These are phyloP conservation scores for Notothenia coriiceps DNA, from an alignment of 2,113 vertebrate genomes.

Conservation along the genomic window DNA sequence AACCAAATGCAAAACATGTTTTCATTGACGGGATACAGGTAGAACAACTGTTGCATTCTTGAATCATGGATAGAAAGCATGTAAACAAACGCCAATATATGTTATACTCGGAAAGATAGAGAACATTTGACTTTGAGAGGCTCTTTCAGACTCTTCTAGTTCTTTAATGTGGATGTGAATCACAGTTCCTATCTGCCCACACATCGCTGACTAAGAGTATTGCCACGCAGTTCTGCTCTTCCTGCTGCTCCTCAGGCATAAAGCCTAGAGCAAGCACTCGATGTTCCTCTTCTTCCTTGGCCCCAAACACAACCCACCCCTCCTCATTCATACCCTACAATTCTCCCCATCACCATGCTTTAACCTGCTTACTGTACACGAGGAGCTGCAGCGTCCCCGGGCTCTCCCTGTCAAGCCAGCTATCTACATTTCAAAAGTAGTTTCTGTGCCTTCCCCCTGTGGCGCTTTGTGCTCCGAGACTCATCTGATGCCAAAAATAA, in stretches of 20 bases:
- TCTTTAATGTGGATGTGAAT: background rate
- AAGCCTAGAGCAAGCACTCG: constrained; percentile 7
- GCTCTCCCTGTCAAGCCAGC: constrained; percentile 5
- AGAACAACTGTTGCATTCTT: background rate
- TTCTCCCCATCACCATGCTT: background rate
- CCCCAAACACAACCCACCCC: background rate
- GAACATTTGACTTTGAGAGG: background rate
- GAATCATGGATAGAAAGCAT: too few relatives aligned
- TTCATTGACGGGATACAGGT: constrained; percentile 1
- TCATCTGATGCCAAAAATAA: constrained; percentile 52
- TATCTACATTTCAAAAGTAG: constrained; percentile 68
- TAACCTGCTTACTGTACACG: background rate
- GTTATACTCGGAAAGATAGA: background rate
- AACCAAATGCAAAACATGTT: background rate
- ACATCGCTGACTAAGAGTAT: constrained; percentile 31
- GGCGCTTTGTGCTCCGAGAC: constrained; percentile 19
- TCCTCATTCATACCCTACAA: too few relatives aligned
- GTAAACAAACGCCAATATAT: background rate
- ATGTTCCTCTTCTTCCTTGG: constrained; percentile 21
- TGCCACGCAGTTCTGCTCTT: constrained; percentile 10
- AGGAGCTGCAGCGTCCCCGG: background rate
- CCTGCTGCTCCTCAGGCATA: constrained; percentile 29
- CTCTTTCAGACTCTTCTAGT: background rate
- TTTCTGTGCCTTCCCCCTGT: constrained; percentile 9
- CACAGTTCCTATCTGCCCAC: constrained; percentile 17